Evolutionary conservation across 2,113 vertebrate species (phyloP).

Genomic region (Hypocryptadius cinnamomeus): DNA sequence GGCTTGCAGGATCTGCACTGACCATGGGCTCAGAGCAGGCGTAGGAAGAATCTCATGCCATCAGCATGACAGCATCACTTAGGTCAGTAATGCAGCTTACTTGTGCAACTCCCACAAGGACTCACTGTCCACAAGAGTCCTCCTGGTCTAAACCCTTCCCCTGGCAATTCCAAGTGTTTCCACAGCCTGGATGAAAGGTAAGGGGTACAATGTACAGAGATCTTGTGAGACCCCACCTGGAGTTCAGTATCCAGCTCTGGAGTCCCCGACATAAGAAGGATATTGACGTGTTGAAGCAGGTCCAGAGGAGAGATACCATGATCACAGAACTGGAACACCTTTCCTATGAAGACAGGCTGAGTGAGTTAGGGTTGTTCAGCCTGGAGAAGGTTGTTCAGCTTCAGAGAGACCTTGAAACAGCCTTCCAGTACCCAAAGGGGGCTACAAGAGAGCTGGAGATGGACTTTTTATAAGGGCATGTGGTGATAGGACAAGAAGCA

Average conservation of each 20-base stretch:
- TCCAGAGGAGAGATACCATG: neutral
- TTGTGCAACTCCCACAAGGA: neutral
- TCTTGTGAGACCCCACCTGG: neutral
- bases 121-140: neutral
- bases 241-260: neutral
- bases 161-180: neutral
- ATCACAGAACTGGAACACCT: neutral
- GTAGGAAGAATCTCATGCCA: neutral
- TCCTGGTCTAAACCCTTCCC: neutral
- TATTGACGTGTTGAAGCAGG: neutral
- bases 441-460: neutral
- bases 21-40: neutral
- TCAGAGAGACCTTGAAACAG: neutral
- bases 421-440: neutral
- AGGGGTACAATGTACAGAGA: neutral
- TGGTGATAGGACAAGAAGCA: neutral
- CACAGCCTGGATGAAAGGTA: neutral
- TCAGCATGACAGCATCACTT: neutral
- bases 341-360: neutral
- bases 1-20: neutral
- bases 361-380: neutral
- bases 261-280: accelerated
- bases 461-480: neutral
- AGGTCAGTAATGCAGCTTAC: neutral
- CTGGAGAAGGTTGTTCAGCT: neutral